These are phyloP conservation scores for Drosophila barbarae DNA, from an alignment of 2,888 invertebrate genomes.

Conservation along the genomic window DNA sequence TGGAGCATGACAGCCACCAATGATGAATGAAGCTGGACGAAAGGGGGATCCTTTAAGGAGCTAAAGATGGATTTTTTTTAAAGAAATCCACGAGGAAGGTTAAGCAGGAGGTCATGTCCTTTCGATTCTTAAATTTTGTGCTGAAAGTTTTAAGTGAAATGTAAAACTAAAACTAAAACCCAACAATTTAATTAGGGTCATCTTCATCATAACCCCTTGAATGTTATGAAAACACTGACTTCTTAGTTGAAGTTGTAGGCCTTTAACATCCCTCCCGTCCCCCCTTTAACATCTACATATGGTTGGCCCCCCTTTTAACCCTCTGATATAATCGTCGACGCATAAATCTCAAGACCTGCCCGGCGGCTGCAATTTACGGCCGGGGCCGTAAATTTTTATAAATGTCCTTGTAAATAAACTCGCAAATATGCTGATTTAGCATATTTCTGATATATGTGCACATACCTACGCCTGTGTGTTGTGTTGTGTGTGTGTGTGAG, in stretches of 20 bases:
- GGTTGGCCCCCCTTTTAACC: background rate
- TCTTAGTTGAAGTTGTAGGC: conserved; percentile 15
- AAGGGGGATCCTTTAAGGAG: background rate
- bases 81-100: background rate
- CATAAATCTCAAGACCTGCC: conserved; percentile 74
- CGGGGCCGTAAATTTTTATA: conserved; percentile 72
- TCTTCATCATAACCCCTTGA: conserved; percentile 28
- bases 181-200: conserved; percentile 5
- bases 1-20: conserved; percentile 59
- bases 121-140: background rate
- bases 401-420: conserved; percentile 75
- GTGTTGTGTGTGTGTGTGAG: conserved; percentile 5
- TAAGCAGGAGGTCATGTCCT: conserved; percentile 1
- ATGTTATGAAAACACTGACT: conserved; percentile 58
- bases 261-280: background rate
- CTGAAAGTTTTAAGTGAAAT: no score
- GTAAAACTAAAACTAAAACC: no score
- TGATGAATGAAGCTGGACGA: conserved; percentile 45
- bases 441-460: conserved; percentile 69
- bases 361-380: conserved; percentile 74
- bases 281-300: background rate
- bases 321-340: conserved; percentile 66
- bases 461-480: conserved; percentile 22
- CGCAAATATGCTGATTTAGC: conserved; percentile 75
- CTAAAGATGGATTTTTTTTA: background rate